These are phyloP conservation scores for Leptestheria dahalacensis DNA, from an alignment of 1,140 invertebrate species.

Conservation along the genomic window DNA sequence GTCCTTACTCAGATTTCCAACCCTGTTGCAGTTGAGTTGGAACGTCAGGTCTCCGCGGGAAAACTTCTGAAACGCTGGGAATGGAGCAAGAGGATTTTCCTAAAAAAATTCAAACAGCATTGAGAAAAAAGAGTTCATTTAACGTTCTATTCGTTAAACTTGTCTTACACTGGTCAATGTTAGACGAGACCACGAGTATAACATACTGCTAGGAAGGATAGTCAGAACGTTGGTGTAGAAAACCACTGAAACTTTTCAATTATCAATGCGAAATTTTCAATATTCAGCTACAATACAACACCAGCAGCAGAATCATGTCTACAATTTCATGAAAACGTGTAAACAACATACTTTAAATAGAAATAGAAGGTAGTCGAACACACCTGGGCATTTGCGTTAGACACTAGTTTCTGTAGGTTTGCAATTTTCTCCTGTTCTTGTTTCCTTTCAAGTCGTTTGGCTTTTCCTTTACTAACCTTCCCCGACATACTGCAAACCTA, in stretches of 20 bases:
- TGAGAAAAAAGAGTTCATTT: neutral
- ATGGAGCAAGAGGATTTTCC: conserved; percentile 22
- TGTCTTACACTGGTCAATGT: no score
- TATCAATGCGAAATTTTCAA: neutral
- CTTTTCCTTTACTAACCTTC: neutral
- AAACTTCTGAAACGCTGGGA: conserved; percentile 26
- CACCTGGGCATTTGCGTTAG: neutral
- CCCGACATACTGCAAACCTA: no score
- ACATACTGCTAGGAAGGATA: no score
- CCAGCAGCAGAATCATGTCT: neutral
- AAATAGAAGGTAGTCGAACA: no score
- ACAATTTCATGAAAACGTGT: neutral
- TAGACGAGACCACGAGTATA: no score
- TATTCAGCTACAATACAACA: neutral
- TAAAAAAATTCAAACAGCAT: conserved; percentile 9
- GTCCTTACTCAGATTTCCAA: conserved; percentile 29
- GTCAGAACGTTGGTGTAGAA: no score
- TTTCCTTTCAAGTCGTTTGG: neutral
- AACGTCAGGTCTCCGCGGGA: conserved; percentile 25
- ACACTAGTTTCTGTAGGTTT: neutral
- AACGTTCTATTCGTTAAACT: neutral
- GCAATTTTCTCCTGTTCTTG: neutral
- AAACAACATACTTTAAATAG: no score
- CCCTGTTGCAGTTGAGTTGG: conserved; percentile 30
- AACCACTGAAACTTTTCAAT: neutral